A percentile compares a stretch with the other conserved stretches of the same genome.
phyloP scores from a whole-genome alignment of 2,113 vertebrate genomes.

The Gnathonemus longibarbis region DNA sequence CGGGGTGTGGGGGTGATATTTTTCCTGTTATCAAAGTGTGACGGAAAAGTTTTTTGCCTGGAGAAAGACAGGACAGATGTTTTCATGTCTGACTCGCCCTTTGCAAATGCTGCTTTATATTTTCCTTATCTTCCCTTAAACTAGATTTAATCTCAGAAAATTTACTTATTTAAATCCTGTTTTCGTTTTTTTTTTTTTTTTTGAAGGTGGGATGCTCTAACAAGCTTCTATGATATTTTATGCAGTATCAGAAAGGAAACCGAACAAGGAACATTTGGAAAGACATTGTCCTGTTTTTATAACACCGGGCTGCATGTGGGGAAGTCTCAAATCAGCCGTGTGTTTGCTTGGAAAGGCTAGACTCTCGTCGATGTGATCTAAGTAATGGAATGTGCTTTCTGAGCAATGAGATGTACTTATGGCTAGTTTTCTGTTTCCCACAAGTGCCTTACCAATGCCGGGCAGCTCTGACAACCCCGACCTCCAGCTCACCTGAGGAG shows the following conservation, averaged over 20 bases:
- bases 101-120: background rate
- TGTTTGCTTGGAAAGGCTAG: background rate
- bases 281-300: background rate
- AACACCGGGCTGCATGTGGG: background rate
- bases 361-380: background rate
- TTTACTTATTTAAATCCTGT: background rate
- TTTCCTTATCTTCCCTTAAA: background rate
- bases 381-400: background rate
- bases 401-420: background rate
- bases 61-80: slow-evolving; percentile 14
- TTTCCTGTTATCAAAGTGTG: slow-evolving; percentile 35
- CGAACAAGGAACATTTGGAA: background rate
- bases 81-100: background rate
- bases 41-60: slow-evolving; percentile 46
- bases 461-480: background rate
- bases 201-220: background rate
- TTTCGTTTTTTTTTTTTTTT: background rate
- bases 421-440: background rate
- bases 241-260: background rate
- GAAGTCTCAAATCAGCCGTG: background rate
- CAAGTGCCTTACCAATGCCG: background rate
- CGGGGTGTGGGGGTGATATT: slow-evolving; percentile 23
- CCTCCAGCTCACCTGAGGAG: slow-evolving; percentile 73
- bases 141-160: background rate
- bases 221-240: background rate